Conservation (phyloP, 2,888 invertebrate species). For the Labia minor region DNA sequence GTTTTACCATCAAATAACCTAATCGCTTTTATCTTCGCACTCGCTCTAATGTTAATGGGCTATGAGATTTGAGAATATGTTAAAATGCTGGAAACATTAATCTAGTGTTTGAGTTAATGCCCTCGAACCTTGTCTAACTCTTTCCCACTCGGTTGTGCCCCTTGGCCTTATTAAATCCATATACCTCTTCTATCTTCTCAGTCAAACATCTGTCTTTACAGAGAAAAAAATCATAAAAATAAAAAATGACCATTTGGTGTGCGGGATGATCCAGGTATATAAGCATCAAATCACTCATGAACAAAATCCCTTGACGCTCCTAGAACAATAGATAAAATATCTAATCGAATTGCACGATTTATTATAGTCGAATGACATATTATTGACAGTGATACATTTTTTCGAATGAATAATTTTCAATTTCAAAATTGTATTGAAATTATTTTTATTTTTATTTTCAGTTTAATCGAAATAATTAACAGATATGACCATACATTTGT, state of each 20-base stretch:
- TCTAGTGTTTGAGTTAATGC: slow-evolving; percentile 13
- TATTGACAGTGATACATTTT: too few relatives aligned
- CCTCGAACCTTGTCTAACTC: neutral
- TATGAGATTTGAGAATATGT: slow-evolving; percentile 13
- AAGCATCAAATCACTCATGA: neutral
- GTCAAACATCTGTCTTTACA: neutral
- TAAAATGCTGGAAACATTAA: slow-evolving; percentile 7
- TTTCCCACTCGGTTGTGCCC: neutral
- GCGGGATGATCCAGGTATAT: neutral
- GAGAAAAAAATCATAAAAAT: neutral
- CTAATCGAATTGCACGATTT: too few relatives aligned
- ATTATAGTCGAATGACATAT: too few relatives aligned
- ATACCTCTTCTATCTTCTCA: neutral
- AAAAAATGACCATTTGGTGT: slow-evolving; percentile 4
- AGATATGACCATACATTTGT: too few relatives aligned
- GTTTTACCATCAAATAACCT: neutral
- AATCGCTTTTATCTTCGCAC: neutral
- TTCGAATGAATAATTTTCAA: too few relatives aligned
- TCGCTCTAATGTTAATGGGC: slow-evolving; percentile 8
- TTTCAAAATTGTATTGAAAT: too few relatives aligned
- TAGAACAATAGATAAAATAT: too few relatives aligned
- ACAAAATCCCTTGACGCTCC: neutral
- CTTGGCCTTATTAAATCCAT: neutral
- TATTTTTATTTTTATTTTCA: too few relatives aligned
- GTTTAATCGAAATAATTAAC: too few relatives aligned